Evolutionary conservation across 2,888 invertebrate genomes (phyloP), one percentile per base, ranked within the genome.

Genomic region (Lydus trimaculatus): DNA sequence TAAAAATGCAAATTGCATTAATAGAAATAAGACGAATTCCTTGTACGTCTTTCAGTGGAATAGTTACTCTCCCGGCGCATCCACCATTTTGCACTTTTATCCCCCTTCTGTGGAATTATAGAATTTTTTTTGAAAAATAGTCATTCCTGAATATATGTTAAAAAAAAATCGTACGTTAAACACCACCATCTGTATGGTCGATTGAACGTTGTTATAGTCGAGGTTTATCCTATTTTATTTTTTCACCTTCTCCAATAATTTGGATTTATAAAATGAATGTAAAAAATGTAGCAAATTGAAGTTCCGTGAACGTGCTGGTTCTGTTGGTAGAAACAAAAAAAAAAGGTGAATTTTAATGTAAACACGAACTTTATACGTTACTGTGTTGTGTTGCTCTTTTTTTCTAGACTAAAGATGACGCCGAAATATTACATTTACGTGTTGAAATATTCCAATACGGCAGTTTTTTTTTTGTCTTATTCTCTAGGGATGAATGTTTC

Each of bases 401-500:
- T 28, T 48, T 4, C 5, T 1, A 15, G 2, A 7, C 28, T 56
- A 15, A 25, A 28, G 7, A 5, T 56, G n/a, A 25, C 28, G 7
- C 5, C 0, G 0, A 13, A 52, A 28, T 56, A 28, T 56, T 28
- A 28, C 13, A 23, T 11, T 7, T 20, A 20, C 15, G n/a, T n/a
- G 7, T 28, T n/a, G n/a, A 56, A 52, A 28, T 56, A 56, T 25
- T 56, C 7, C 56, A 8, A n/a, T 11, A n/a, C 25, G 0, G 13
- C 52, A 25, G 13, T 52, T 15, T 6, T 48, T 66, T 67, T 64
- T 58, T 63, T 67, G 61, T 65, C 67, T 67, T 66, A 36, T 63
- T 63, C 70, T 59, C 70, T 0, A 20, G 70, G 60, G 67, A 62
- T 56, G 65, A 63, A 64, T 66, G 61, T 56, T 56, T 59, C 58